Base-by-base conservation (phyloP, 1,140 invertebrate species). In the Monochamus saltuarius region DNA sequence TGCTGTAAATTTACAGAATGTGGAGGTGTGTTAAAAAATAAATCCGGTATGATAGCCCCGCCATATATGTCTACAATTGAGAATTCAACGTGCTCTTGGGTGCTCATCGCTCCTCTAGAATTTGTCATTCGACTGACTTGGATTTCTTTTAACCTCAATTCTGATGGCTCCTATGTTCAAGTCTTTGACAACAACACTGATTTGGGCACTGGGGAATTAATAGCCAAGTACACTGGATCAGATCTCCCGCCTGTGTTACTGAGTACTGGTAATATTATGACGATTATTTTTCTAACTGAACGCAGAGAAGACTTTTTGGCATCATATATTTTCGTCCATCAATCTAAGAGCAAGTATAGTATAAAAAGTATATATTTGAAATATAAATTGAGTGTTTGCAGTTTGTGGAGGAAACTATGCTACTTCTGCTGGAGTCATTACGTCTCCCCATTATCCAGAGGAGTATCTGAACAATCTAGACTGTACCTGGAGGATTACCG, bases 331-430 rank as follows among this genome's bases (percentile, higher is more conserved):
- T 85, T 89, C 65, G 70, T 92, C 13, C 83, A 92, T 75, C 80
- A 82, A 36, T 78, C 76, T 11, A 81, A 78, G 68, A 68, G 84
- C 84, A 73, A 74, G 67, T 55, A 50, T 0, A 8, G 14, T 19
- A 43, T 51, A 14, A n/a, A 2, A 6, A 29, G 22, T 6, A 29
- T 29, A 6, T 29, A 6, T 29, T 29, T 29, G 22, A 29, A 29
- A 3, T 29, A 6, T 29, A 29, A 29, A 29, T 29, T 2, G 6
- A 2, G 22, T 29, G 2, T 29, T 29, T 29, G 22, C 68, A 85
- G 84, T 81, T 40, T 96, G 94, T 76, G 92, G 91, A n/a, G 91
- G 89, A 4, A 82, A 83, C 19, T 91, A 85, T 69, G 82, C 83
- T 19, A 83, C 84, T 29, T 68, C 80, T 43, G 80, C 72, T 40